A percentile compares a stretch with the other conserved stretches of the same genome.
Conservation (phyloP, 53 echinoderm and acorn worm genomes). For the Actinopyga echinites region DNA sequence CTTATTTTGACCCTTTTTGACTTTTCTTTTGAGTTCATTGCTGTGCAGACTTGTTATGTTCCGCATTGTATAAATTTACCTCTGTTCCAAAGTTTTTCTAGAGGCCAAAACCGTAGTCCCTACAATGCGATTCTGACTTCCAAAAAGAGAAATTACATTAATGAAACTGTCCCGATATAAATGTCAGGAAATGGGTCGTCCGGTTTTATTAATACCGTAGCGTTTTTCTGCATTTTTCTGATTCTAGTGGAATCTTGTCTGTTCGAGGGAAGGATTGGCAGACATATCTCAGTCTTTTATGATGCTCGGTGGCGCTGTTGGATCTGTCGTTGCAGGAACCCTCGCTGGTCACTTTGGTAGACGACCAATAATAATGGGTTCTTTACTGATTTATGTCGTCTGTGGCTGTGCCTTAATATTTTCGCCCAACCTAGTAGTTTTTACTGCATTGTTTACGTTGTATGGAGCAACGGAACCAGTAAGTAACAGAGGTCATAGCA, state of each 20-base stretch:
- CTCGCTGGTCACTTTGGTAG: slow-evolving; percentile 71
- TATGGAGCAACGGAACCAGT: slow-evolving; percentile 38
- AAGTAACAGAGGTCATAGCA: too few species aligned
- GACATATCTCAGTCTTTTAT: slow-evolving; percentile 59
- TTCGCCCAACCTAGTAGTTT: background rate
- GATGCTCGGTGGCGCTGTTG: slow-evolving; percentile 66
- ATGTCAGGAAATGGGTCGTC: too few species aligned
- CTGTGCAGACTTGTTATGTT: too few species aligned
- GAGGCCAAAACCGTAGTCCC: too few species aligned
- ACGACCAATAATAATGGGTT: slow-evolving; percentile 32
- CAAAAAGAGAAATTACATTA: too few species aligned
- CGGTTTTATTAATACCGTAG: too few species aligned
- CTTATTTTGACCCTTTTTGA: too few species aligned
- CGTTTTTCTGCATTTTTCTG: background rate
- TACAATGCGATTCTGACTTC: too few species aligned
- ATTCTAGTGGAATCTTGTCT: slow-evolving; percentile 71
- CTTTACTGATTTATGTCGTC: slow-evolving; percentile 13
- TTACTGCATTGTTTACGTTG: background rate
- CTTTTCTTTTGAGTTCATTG: too few species aligned
- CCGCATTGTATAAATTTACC: too few species aligned
- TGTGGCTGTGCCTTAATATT: background rate
- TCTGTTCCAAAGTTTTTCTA: too few species aligned
- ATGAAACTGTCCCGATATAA: too few species aligned
- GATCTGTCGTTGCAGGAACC: slow-evolving; percentile 68
- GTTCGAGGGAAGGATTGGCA: slow-evolving; percentile 51